Evolutionary conservation across 1,140 invertebrate species (phyloP).

Genomic region (Cydia fagiglandana): DNA sequence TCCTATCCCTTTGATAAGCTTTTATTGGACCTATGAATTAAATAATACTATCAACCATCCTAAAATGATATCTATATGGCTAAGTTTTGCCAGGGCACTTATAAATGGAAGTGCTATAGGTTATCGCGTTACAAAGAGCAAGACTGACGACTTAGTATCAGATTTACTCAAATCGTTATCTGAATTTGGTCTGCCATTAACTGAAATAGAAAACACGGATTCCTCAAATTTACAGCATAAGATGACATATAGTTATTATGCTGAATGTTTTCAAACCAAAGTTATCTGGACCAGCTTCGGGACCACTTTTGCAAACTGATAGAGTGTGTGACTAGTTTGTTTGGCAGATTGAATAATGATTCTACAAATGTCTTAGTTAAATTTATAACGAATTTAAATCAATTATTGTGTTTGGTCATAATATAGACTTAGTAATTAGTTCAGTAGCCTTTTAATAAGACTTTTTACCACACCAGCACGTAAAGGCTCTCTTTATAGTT

Average conservation of each 20-base stretch:
- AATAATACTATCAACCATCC: neutral
- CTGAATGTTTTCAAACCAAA: neutral
- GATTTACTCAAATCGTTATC: neutral
- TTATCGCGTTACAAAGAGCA: neutral
- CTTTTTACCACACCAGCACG: no score
- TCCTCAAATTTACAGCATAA: neutral
- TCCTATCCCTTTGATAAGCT: neutral
- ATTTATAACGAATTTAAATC: no score
- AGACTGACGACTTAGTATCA: neutral
- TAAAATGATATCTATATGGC: neutral
- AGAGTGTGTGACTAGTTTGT: neutral
- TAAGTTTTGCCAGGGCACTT: slow-evolving; percentile 2
- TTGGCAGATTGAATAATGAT: no score
- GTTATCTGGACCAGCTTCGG: slow-evolving; percentile 12
- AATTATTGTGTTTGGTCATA: no score
- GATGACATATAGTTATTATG: slow-evolving; percentile 3
- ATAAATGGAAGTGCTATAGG: neutral
- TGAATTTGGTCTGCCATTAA: neutral
- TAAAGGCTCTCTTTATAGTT: no score
- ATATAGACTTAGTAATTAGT: no score
- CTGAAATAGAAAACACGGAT: neutral
- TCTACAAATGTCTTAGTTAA: no score
- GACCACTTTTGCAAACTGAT: slow-evolving; percentile 10
- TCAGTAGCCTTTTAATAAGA: no score
- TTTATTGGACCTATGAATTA: neutral